These are phyloP conservation scores for Coreoperca whiteheadi DNA, from an alignment of 2,113 vertebrate genomes.

Conservation along the genomic window DNA sequence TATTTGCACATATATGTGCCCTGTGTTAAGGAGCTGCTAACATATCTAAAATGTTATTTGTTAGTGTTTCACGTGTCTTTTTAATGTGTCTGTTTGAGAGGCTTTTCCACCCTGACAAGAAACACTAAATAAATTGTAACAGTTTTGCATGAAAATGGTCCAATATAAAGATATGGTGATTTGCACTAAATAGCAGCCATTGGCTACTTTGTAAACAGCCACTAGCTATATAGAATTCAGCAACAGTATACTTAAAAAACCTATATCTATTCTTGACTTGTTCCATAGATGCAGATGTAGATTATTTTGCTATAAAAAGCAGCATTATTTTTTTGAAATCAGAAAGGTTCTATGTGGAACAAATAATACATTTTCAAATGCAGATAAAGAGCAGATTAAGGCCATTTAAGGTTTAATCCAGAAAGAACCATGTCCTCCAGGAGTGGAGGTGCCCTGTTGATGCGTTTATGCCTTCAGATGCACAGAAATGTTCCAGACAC, in stretches of 20 bases:
- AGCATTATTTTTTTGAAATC: not conserved
- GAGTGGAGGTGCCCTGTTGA: constrained; percentile 14
- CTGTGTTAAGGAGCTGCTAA: not conserved
- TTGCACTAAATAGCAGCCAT: not conserved
- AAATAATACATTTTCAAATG: not conserved
- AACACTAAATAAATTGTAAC: not conserved
- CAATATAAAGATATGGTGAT: not conserved
- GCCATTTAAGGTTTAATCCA: not conserved
- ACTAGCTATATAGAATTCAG: not conserved
- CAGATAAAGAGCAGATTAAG: not conserved
- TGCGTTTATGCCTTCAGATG: constrained; percentile 22
- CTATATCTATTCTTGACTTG: not conserved
- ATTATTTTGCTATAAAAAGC: not conserved
- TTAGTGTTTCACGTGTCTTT: not conserved
- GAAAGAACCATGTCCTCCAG: constrained; percentile 11
- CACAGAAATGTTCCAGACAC: constrained; percentile 53
- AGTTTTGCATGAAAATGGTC: not conserved
- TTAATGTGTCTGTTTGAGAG: not conserved
- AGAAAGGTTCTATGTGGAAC: not conserved
- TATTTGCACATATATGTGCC: not conserved
- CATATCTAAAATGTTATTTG: not conserved
- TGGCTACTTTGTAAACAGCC: not conserved
- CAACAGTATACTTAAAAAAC: not conserved
- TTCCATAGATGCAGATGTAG: not conserved
- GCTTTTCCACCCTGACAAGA: not conserved